Evolutionary conservation across 2,888 invertebrate species (phyloP), one percentile per base, ranked within the genome.

Genomic region (Ectobius pallidus): DNA sequence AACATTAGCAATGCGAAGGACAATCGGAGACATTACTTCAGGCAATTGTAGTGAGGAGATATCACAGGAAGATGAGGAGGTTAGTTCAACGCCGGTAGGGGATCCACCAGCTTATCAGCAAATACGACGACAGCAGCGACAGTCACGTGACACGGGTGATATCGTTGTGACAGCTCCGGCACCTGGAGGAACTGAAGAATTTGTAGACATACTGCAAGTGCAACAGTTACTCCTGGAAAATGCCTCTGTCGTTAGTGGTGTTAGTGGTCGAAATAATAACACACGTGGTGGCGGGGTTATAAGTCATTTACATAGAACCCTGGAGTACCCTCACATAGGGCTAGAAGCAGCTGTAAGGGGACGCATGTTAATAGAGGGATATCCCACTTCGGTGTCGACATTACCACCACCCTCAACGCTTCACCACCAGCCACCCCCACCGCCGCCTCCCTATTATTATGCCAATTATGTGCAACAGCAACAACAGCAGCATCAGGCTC

Each of bases 131-230:
- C 25, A 52, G 25, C 52, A 52, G 52, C 58, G 58, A 30, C 58
- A 27, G 32, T 30, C 58, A 58, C 58, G 58, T 58, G 58, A 58
- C 58, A 27, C 25, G 25, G 58, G 25, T 30, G 58, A 58, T 58
- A 30, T 30, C 30, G 22, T 22, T 58, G 27, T 25, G n/a, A 6
- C 30, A 16, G 27, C 27, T 16, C 73, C 77, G 77, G 75, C 78
- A 78, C 77, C 78, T 78, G 77, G 71, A 76, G 77, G 76, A 78
- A 77, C 77, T 79, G 79, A 91, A 84, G 93, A 93, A 85, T 93
- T 92, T 84, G 92, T 93, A 82, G 93, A 93, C 84, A 93, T 93
- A 79, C 88, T 93, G 73, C 93, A 93, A 82, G 93, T 93, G 82
- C 92, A 92, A 80, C 89, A 92, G 82, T 84, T 92, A 79, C 86